Evolutionary conservation across 2,797 vertebrate genomes (phyloP).

Genomic region (Muscicapa striata): DNA sequence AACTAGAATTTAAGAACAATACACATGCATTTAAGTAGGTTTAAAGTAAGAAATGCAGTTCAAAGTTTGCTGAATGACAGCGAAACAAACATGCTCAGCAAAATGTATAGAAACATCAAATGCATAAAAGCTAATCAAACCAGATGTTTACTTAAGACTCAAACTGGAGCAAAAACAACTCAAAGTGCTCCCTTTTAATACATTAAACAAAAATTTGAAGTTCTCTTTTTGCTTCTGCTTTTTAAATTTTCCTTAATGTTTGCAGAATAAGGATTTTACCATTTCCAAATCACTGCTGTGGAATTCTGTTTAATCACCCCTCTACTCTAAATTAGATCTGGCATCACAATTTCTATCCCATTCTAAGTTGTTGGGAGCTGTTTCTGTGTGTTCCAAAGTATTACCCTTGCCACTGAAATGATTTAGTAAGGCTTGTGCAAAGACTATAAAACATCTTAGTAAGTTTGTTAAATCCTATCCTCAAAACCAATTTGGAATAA

Average conservation of each 20-base stretch:
- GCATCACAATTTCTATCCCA: background rate
- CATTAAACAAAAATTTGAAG: background rate
- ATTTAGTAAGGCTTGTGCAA: background rate
- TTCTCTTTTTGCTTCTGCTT: background rate
- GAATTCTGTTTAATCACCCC: background rate
- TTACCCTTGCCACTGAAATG: background rate
- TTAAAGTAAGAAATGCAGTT: background rate
- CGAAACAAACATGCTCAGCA: background rate
- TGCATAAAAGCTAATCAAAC: background rate
- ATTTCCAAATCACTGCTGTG: background rate
- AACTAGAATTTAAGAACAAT: background rate
- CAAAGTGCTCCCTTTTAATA: background rate
- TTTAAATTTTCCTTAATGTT: background rate
- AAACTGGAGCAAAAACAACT: background rate
- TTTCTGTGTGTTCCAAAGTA: background rate
- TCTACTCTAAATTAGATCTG: background rate
- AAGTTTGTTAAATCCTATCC: background rate
- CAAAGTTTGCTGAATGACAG: background rate
- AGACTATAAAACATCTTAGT: background rate
- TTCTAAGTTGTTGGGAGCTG: background rate
- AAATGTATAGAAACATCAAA: background rate
- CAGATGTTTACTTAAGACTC: background rate
- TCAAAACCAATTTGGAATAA: background rate
- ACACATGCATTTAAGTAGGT: background rate
- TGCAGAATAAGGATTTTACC: background rate